Conservation (phyloP, 2,888 invertebrate genomes). For the Ornithoptera alexandrae region DNA sequence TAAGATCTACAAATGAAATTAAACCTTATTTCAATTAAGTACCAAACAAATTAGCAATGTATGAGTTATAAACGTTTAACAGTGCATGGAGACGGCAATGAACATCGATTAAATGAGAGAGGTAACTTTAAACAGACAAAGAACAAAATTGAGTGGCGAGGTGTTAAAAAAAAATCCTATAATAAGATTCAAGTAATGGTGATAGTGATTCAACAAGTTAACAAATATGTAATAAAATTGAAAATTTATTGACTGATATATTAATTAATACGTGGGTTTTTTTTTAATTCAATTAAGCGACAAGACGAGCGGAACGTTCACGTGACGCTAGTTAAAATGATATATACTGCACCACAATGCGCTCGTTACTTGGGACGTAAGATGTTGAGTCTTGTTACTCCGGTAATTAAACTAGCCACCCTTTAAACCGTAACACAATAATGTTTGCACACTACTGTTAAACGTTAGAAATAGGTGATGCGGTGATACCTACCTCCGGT, state of each 20-base stretch:
- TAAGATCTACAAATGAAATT: slow-evolving; percentile 49
- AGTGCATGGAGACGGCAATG: slow-evolving; percentile 52
- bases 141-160: slow-evolving; percentile 77
- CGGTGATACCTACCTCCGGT: too few relatives aligned
- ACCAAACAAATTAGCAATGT: slow-evolving; percentile 40
- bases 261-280: neutral
- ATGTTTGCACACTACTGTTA: too few relatives aligned
- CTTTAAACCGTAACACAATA: too few relatives aligned
- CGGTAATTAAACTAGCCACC: too few relatives aligned
- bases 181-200: slow-evolving; percentile 58
- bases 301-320: too few relatives aligned
- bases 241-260: slow-evolving; percentile 2
- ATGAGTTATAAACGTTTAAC: slow-evolving; percentile 49
- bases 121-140: slow-evolving; percentile 64
- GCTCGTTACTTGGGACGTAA: too few relatives aligned
- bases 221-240: slow-evolving; percentile 49
- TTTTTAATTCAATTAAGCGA: too few relatives aligned
- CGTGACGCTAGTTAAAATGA: too few relatives aligned
- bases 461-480: too few relatives aligned
- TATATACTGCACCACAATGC: too few relatives aligned
- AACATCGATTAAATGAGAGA: slow-evolving; percentile 68
- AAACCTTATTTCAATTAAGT: slow-evolving; percentile 53
- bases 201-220: slow-evolving; percentile 60
- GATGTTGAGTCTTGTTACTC: too few relatives aligned
- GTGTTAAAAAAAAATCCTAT: slow-evolving; percentile 51